Conservation (phyloP, 2,113 vertebrate species). For the Rhinolophus sinicus region DNA sequence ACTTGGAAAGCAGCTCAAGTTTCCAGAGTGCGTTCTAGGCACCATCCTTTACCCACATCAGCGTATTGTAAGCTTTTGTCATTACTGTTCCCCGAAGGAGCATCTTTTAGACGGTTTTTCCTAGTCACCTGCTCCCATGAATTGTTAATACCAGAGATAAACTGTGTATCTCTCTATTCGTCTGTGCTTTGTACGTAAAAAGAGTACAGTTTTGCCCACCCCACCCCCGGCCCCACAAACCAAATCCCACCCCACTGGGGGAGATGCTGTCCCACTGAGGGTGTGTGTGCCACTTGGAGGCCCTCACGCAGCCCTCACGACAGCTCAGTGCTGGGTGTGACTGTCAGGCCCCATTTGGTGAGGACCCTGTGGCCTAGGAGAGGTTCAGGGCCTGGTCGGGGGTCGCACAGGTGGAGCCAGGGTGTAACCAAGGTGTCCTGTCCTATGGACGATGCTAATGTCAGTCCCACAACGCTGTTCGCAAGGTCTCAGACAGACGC, state of each 20-base stretch:
- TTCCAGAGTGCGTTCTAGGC: fast-evolving
- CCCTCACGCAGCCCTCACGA: neutral
- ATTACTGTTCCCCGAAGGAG: neutral
- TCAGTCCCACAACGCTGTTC: fast-evolving
- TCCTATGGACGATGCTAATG: fast-evolving
- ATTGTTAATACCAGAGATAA: neutral
- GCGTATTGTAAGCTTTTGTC: neutral
- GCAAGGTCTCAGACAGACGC: fast-evolving
- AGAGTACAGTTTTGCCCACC: neutral
- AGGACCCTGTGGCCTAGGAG: neutral
- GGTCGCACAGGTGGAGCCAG: neutral
- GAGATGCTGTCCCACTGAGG: neutral
- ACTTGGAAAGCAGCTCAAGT: fast-evolving
- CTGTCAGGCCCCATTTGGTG: fast-evolving
- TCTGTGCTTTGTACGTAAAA: neutral
- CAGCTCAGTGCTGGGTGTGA: fast-evolving
- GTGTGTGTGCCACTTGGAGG: fast-evolving
- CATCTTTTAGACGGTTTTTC: neutral
- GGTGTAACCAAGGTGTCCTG: fast-evolving
- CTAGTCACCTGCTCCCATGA: neutral
- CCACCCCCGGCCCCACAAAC: fast-evolving
- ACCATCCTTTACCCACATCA: fast-evolving
- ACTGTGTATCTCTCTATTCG: fast-evolving
- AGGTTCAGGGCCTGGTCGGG: neutral
- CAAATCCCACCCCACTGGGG: neutral